Conservation (phyloP, 1,140 invertebrate species). For the Drosophila prosaltans region DNA sequence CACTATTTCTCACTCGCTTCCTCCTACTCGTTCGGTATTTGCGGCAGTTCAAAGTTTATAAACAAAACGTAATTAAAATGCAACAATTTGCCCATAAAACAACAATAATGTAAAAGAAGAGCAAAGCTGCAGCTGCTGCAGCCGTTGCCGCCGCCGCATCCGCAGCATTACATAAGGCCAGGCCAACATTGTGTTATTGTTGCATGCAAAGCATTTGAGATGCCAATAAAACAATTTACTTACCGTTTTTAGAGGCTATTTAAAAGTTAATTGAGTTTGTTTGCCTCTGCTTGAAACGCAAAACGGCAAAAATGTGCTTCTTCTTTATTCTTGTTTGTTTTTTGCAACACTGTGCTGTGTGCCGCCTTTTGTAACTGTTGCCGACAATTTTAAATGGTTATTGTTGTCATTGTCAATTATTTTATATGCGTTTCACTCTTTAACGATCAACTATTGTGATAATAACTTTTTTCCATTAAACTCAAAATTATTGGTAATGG, state of each 20-base stretch:
- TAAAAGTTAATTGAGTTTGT: slow-evolving; percentile 30
- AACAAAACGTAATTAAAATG: slow-evolving; percentile 21
- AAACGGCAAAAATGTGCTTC: background rate
- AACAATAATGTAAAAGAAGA: background rate
- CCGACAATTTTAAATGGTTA: background rate
- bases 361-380: background rate
- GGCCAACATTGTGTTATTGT: background rate
- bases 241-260: slow-evolving; percentile 48
- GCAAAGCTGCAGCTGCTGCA: slow-evolving; percentile 8
- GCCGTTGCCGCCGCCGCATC: slow-evolving; percentile 28
- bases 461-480: background rate
- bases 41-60: slow-evolving; percentile 21
- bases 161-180: slow-evolving; percentile 45
- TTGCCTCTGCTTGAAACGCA: background rate
- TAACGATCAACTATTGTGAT: background rate
- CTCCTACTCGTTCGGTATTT: background rate
- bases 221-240: slow-evolving; percentile 35
- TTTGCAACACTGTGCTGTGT: background rate
- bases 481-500: background rate
- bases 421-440: background rate
- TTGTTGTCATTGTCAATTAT: slow-evolving; percentile 6
- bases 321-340: background rate
- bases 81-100: slow-evolving; percentile 55
- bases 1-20: background rate
- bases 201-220: slow-evolving; percentile 8